Conservation (phyloP, 2,888 invertebrate genomes). For the Gymnosoma rotundatum region DNA sequence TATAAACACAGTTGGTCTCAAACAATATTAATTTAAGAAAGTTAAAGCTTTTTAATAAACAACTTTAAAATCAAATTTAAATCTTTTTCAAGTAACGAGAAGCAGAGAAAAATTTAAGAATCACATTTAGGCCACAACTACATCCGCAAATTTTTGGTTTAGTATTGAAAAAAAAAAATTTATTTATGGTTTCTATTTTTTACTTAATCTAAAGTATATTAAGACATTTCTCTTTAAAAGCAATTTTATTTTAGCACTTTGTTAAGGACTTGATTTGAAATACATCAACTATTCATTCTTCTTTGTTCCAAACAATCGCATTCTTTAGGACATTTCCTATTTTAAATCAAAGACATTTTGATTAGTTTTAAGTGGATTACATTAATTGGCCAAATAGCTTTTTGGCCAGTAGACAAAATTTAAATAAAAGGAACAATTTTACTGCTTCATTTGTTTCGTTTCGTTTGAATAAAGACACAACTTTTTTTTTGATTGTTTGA, state of each 20-base stretch:
- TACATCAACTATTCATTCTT: neutral
- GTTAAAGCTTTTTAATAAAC: neutral
- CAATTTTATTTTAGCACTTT: too few relatives aligned
- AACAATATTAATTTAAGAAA: neutral
- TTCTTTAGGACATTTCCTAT: neutral
- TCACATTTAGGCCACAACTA: too few relatives aligned
- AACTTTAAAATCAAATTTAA: neutral
- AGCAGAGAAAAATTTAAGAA: neutral
- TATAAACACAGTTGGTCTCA: neutral
- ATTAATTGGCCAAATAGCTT: conserved; percentile 29
- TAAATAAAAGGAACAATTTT: neutral
- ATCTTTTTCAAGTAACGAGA: neutral
- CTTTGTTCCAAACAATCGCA: neutral
- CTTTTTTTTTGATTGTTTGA: neutral
- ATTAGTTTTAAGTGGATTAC: conserved; percentile 34
- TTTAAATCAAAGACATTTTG: conserved; percentile 13
- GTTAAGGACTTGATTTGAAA: too few relatives aligned
- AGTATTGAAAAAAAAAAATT: too few relatives aligned
- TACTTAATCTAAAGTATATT: too few relatives aligned
- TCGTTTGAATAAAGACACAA: neutral
- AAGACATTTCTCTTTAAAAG: too few relatives aligned
- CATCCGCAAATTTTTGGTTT: too few relatives aligned
- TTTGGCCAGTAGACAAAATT: conserved; percentile 19
- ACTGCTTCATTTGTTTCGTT: neutral
- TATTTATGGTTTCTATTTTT: too few relatives aligned